phyloP scores from a whole-genome alignment of 2,888 invertebrate genomes.

The Hecatera dysodea region DNA sequence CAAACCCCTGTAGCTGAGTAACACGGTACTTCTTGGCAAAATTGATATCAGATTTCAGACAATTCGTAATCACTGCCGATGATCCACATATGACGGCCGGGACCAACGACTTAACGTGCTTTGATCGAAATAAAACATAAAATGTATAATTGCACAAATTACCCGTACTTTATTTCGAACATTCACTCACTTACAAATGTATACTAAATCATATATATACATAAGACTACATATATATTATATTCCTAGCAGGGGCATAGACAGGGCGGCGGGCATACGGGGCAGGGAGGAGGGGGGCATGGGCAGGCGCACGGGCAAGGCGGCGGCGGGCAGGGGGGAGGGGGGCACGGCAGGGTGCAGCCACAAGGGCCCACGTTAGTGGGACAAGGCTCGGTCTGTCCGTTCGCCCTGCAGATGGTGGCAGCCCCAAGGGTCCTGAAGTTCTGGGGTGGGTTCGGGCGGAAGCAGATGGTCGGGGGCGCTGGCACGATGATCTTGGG shows the following conservation, averaged over 20 bases:
- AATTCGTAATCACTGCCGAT: too few relatives aligned
- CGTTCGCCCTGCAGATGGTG: slow-evolving; percentile 40
- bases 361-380: not conserved
- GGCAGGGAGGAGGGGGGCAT: slow-evolving; percentile 27
- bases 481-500: slow-evolving; percentile 79
- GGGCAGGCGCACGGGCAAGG: slow-evolving; percentile 29
- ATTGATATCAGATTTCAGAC: too few relatives aligned
- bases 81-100: too few relatives aligned
- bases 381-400: slow-evolving; percentile 12
- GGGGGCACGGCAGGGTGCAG: slow-evolving; percentile 1
- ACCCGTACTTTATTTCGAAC: slow-evolving; percentile 81
- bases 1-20: too few relatives aligned
- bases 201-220: slow-evolving; percentile 66
- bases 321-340: slow-evolving; percentile 4
- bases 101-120: too few relatives aligned
- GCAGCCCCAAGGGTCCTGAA: slow-evolving; percentile 77
- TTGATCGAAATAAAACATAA: slow-evolving; percentile 57
- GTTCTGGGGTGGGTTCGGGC: slow-evolving; percentile 74
- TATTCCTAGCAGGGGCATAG: slow-evolving; percentile 50
- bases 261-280: slow-evolving; percentile 42
- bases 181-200: slow-evolving; percentile 78
- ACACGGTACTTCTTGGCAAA: too few relatives aligned
- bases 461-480: slow-evolving; percentile 81
- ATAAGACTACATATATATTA: slow-evolving; percentile 65
- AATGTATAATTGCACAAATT: slow-evolving; percentile 61